Base-by-base conservation (phyloP, 1,140 invertebrate genomes). In the Ceratina japonica region DNA sequence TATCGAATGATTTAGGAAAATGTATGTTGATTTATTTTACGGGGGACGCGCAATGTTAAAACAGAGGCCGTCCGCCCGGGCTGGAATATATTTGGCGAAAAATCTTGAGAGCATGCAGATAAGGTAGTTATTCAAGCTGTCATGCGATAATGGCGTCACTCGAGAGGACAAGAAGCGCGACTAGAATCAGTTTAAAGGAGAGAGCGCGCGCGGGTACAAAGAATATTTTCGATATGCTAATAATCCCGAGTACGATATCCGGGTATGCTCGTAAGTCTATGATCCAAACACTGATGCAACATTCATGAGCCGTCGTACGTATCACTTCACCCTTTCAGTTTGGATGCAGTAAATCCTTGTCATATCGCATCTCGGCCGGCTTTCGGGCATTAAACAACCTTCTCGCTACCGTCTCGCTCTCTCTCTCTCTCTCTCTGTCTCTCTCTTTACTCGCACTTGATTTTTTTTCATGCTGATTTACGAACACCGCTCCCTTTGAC, bases 151-250 rank as follows among this genome's bases (percentile, higher is more conserved):
- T 31, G 27, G 59, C 7, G 12, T 8, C 18, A 3, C 0, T 31
- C 7, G 3, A 8, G 18, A 20, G 37, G 8, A 49, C 15, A 37
- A 52, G 59, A 51, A 22, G 20, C 44, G 13, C 44, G 13, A 20
- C 8, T 20, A 54, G 49, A 51, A 51, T 65, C 61, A 24, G 56
- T 74, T 80, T 65, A 75, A 73, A 79, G 37, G 22, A 49, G 37
- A 31, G 20, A 22, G 31, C 59, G 73, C 31, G 31, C 59, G 73
- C 31, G 58, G 74, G 27, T 64, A 69, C 18, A 81, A 87, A 86
- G 81, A 85, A 88, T 88, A 86, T 86, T 86, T 84, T 85, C 85
- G 85, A 89, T 89, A 89, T 87, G 84, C 71, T 81, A 80, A 65
- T 83, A 73, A 62, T 51, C 51, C 24, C 58, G 58, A 75, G 77